Base-by-base conservation (phyloP, 2,113 vertebrate species). In the Podocnemis expansa region DNA sequence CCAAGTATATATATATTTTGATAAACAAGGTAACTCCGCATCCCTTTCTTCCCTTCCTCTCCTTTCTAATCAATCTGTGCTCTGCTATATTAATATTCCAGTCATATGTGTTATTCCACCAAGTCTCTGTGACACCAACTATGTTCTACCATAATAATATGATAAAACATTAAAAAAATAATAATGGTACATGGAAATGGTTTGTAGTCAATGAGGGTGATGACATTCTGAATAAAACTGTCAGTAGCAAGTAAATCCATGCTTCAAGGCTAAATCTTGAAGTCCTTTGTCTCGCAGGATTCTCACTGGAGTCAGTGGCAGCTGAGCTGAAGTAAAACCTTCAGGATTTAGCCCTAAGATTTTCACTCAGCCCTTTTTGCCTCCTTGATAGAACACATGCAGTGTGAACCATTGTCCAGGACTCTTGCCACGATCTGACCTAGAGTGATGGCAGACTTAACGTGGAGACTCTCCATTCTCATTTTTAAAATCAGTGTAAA, bases 301-400 rank as follows among this genome's bases (percentile, higher is more conserved):
- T 87, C 90, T 87, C 83, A 84, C 43, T 22, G 6, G 49, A 82
- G 45, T 86, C 85, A 89, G 80, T 73, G 51, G 25, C 27, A 55
- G 34, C 22, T 78, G 25, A 41, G 29, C 41, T 54, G 31, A 52
- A 76, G 52, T 55, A 22, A 55, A 85, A 41, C 27, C 54, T 76
- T 41, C 31, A 56, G 51, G 24, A 41, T 56, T 82, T 38, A 49
- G 67, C 87, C 75, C 55, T 25, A 56, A 49, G 43, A 24, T 21
- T 73, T 38, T 75, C 51, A 84, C 49, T 67, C 49, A 60, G 78
- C 43, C 85, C 83, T 14, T 89, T 13, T 73, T 80, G 25, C 49
- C 56, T 54, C 70, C 85, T 43, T 81, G 94, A 43, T 49, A 87
- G 25, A 13, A 9, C 82, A 47, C 22, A 1, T 22, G 17, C 41